Evolutionary conservation across 2,888 invertebrate species (phyloP).

Genomic region (Polyploca ridens): DNA sequence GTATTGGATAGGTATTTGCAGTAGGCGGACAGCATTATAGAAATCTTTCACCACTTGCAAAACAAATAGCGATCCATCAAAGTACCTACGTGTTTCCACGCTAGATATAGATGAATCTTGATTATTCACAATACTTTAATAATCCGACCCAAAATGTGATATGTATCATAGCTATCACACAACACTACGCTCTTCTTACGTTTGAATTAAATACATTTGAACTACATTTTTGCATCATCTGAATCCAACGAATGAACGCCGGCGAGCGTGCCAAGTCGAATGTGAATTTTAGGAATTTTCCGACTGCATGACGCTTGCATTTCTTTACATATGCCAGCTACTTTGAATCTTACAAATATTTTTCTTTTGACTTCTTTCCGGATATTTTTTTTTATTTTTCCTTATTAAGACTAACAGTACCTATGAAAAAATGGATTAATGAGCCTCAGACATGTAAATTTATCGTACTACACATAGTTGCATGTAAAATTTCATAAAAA

Average conservation of each 20-base stretch:
- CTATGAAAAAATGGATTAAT: too few relatives aligned
- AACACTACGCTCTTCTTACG: neutral
- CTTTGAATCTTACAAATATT: neutral
- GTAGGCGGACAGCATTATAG: conserved; percentile 7
- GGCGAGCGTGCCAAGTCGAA: conserved; percentile 6
- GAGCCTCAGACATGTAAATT: neutral
- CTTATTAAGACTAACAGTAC: too few relatives aligned
- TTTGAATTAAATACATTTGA: neutral
- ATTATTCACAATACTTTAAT: conserved; percentile 1
- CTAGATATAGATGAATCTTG: conserved; percentile 12
- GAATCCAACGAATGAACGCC: neutral
- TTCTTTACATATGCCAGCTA: neutral
- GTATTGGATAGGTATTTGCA: neutral
- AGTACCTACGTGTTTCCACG: conserved; percentile 14
- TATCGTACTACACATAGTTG: too few relatives aligned
- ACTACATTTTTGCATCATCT: neutral
- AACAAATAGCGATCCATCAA: conserved; percentile 16
- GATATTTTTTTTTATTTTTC: too few relatives aligned
- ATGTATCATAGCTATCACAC: too few relatives aligned
- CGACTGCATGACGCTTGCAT: conserved; percentile 7
- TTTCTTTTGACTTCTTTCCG: neutral
- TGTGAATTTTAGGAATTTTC: conserved; percentile 3
- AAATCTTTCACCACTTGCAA: conserved; percentile 18
- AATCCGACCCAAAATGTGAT: neutral
- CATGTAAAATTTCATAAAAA: too few relatives aligned